Percentiles rank a stretch among this genome's conserved stretches.
Evolutionary conservation across 1,140 invertebrate species (phyloP).

Genomic region (Papilio aristodemus): DNA sequence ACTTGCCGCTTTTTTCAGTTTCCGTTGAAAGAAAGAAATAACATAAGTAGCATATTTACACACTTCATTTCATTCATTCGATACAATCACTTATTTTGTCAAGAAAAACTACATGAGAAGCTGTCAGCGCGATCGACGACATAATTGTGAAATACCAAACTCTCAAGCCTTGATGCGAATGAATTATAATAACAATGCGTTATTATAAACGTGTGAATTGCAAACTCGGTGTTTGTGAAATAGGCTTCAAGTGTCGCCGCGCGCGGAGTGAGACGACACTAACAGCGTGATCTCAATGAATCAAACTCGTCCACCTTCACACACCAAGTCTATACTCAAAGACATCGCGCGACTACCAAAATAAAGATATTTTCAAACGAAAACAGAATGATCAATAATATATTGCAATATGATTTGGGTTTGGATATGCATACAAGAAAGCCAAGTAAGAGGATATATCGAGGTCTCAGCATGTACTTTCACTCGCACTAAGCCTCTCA

Average conservation of each 20-base stretch:
- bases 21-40: no score
- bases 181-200: conserved; percentile 1
- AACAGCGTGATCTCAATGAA: not conserved
- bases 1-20: no score
- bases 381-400: no score
- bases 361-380: no score
- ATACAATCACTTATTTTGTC: no score
- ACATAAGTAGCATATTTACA: no score
- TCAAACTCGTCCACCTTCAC: not conserved
- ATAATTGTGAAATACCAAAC: not conserved
- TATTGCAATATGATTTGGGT: not conserved
- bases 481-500: not conserved
- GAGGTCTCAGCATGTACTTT: not conserved
- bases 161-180: conserved; percentile 3
- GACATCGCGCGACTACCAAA: no score
- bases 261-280: not conserved
- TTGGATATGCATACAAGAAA: not conserved
- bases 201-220: conserved; percentile 18
- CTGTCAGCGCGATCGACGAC: not conserved
- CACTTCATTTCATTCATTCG: no score
- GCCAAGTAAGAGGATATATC: not conserved
- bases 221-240: conserved; percentile 7
- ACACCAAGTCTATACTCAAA: no score
- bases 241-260: not conserved
- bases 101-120: not conserved